phyloP scores from a whole-genome alignment of 1,140 invertebrate genomes.

The Philaenus spumarius region DNA sequence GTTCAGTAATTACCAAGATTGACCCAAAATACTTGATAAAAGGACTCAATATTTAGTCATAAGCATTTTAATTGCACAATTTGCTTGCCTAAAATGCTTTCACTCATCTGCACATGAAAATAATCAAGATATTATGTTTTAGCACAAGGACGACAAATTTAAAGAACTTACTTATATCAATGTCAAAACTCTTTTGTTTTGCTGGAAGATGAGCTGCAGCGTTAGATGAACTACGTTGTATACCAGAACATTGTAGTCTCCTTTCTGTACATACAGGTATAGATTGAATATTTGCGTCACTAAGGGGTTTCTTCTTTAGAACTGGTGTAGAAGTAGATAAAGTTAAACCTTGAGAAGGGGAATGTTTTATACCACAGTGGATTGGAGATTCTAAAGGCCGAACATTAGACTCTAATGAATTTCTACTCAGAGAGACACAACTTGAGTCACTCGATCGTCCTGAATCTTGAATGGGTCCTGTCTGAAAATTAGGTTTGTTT shows the following conservation, averaged over 20 bases:
- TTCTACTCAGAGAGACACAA: slow-evolving; percentile 50
- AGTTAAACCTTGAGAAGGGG: slow-evolving; percentile 20
- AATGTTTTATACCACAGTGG: slow-evolving; percentile 28
- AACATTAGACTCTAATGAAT: slow-evolving; percentile 43
- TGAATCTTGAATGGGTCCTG: neutral
- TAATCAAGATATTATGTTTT: too few species aligned
- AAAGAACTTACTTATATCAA: slow-evolving; percentile 34
- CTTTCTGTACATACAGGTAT: neutral
- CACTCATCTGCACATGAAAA: too few species aligned
- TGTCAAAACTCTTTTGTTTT: slow-evolving; percentile 35
- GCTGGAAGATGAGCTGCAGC: slow-evolving; percentile 24
- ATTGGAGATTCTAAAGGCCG: slow-evolving; percentile 42
- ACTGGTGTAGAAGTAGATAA: slow-evolving; percentile 47
- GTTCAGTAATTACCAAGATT: too few species aligned
- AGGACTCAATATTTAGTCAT: too few species aligned
- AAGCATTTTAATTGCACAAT: too few species aligned
- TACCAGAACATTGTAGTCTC: neutral
- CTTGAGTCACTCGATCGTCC: slow-evolving; percentile 45
- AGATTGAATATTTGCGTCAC: slow-evolving; percentile 35
- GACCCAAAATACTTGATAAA: too few species aligned
- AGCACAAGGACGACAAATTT: too few species aligned
- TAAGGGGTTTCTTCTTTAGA: slow-evolving; percentile 48
- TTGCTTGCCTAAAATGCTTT: too few species aligned
- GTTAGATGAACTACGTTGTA: slow-evolving; percentile 28
- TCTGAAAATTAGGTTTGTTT: neutral